phyloP scores from a whole-genome alignment of 1,140 invertebrate species.

The Chironomus tepperi region DNA sequence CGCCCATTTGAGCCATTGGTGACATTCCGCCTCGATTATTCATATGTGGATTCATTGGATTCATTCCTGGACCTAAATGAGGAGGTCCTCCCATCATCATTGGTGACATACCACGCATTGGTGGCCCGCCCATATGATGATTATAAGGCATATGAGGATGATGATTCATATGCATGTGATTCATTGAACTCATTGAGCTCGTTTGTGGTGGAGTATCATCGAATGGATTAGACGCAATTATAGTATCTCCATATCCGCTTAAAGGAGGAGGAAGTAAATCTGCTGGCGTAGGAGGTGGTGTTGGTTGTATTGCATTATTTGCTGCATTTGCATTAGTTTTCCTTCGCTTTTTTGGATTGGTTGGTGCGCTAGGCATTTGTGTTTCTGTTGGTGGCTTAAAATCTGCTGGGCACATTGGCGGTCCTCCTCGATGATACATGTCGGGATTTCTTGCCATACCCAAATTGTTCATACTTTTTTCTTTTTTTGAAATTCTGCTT shows the following conservation, averaged over 20 bases:
- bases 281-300: constrained; percentile 56
- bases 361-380: constrained; percentile 47
- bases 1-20: constrained; percentile 57
- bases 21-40: constrained; percentile 43
- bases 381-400: constrained; percentile 51
- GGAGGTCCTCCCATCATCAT: constrained; percentile 43
- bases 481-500: neutral
- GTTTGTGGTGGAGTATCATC: constrained; percentile 74
- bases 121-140: constrained; percentile 48
- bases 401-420: constrained; percentile 48
- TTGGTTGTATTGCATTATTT: constrained; percentile 46
- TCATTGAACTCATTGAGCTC: constrained; percentile 21
- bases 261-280: constrained; percentile 73
- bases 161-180: constrained; percentile 51
- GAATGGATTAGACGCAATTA: constrained; percentile 90
- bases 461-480: constrained; percentile 49
- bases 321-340: constrained; percentile 48
- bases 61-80: constrained; percentile 31
- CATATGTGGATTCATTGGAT: constrained; percentile 42
- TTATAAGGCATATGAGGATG: constrained; percentile 42
- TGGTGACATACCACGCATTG: constrained; percentile 62
- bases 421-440: constrained; percentile 55
- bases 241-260: constrained; percentile 83
- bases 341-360: constrained; percentile 57
- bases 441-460: constrained; percentile 44